Evolutionary conservation across 2,888 invertebrate species (phyloP), one percentile per base, ranked within the genome.

Genomic region (Hirtodrosophila alboralis): DNA sequence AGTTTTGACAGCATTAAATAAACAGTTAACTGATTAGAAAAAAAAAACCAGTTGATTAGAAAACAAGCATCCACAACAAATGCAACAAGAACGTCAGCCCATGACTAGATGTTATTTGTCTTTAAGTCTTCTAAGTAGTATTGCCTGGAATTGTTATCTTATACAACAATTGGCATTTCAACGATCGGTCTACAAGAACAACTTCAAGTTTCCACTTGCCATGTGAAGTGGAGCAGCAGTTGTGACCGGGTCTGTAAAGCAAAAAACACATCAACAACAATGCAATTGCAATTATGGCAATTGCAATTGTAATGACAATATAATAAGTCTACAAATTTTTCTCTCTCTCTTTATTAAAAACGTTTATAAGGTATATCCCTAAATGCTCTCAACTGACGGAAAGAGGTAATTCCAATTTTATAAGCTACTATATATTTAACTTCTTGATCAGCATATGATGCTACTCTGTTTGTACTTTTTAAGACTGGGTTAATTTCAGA

Each of bases 1-100:
- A 69, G 43, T 77, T 79, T 79, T 86, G 65, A 84, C 80, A 68
- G 75, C 67, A 67, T 60, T 75, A 63, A 59, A 74, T 37, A 75
- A 70, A 75, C 75, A 63, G 64, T 75, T 63, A 70, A 34, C 64
- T 70, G 70, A 71, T 70, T 75, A 69, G 57, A 60, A 51, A 53
- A 30, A 69, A 53, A 60, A 51, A 53, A 30, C n/a, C 28, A 53
- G 28, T n/a, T 60, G 68, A 73, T 73, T 59, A 54, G 51, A 69
- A 69, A 62, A 48, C 51, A 68, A 68, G 48, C 37, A 52, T 31
- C 38, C 33, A 18, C 23, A 16, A 16, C 33, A 59, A 33, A 54
- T 21, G 23, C 41, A 57, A 36, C 33, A 18, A 27, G 23, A 23
- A 23, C n/a, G 18, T 23, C 23, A 7, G 47, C 36, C 54, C n/a